Base-by-base conservation (phyloP, 2,113 vertebrate species). In the Phylloscopus trochilus region DNA sequence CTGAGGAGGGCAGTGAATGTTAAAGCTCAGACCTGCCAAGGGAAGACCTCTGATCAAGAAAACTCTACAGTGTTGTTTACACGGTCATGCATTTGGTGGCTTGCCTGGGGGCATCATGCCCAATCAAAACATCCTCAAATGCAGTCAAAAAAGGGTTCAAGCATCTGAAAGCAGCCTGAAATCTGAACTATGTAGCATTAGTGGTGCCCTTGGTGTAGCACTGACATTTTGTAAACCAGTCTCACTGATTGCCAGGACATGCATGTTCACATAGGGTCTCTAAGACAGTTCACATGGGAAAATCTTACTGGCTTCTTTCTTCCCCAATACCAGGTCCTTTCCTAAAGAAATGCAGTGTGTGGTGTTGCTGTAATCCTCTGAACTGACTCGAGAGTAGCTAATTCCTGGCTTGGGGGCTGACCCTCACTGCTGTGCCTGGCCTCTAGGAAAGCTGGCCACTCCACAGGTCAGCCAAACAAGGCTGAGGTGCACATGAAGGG, bases 401-500 rank as follows among this genome's bases (percentile, higher is more conserved):
- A 2, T 66, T 73, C 3, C 4, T 56, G 72, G 9, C 15, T 3
- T 27, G 44, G 30, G 39, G 39, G 35, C 7, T 66, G 43, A 23
- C 13, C 63, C 0, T 0, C 9, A 3, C 14, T 16, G 15, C 14
- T 44, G 28, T 67, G 15, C 37, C 33, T 26, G 47, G 35, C 4
- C 33, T 49, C 31, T 21, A 7, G 39, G 62, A 90, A 85, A 88
- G 21, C 11, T n/a, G n/a, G 7, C 10, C 8, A 6, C 46, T 28
- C 13, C 17, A 5, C 56, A 52, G 41, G 30, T 47, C 74, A 78
- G 56, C 15, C 1, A 1, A 37, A 6, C 6, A 7, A 52, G 41
- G 41, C 15, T 56, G 35, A 55, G 55, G 22, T 26, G 7, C 18
- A 19, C 21, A 7, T 14, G 26, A 14, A 81, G 31, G 10, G 5